Conservation (phyloP, 2,888 invertebrate species). For the Halictus ligatus region DNA sequence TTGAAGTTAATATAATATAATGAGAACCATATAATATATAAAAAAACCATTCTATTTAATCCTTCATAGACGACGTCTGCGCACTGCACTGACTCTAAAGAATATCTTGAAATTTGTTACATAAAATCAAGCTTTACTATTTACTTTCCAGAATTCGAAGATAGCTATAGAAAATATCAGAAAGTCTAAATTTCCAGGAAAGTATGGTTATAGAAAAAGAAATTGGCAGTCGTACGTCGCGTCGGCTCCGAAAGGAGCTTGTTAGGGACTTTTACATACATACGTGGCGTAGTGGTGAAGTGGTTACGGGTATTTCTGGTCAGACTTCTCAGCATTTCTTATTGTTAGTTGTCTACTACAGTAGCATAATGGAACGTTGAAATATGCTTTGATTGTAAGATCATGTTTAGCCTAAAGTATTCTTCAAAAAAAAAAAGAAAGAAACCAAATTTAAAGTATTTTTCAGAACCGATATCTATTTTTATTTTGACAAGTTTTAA, state of each 20-base stretch:
- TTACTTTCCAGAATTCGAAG: no score
- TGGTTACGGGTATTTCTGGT: conserved; percentile 1
- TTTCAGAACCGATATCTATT: neutral
- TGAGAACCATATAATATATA: no score
- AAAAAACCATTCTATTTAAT: no score
- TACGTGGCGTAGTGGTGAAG: neutral
- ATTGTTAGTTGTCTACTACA: neutral
- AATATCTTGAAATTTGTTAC: no score
- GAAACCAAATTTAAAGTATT: neutral
- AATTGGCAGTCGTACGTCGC: neutral
- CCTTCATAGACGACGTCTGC: no score
- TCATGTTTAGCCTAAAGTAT: neutral
- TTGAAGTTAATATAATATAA: no score
- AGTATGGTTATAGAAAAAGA: neutral
- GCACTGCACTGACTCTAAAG: no score
- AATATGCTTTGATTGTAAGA: neutral
- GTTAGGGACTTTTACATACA: neutral
- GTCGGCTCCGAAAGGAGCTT: neutral
- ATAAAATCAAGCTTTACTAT: no score
- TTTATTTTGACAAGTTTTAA: neutral
- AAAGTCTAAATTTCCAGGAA: neutral
- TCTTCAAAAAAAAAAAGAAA: neutral
- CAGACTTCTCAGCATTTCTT: neutral
- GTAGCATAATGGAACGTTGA: neutral
- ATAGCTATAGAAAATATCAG: neutral